Evolutionary conservation across 2,888 invertebrate genomes (phyloP).

Genomic region (Atherix ibis): DNA sequence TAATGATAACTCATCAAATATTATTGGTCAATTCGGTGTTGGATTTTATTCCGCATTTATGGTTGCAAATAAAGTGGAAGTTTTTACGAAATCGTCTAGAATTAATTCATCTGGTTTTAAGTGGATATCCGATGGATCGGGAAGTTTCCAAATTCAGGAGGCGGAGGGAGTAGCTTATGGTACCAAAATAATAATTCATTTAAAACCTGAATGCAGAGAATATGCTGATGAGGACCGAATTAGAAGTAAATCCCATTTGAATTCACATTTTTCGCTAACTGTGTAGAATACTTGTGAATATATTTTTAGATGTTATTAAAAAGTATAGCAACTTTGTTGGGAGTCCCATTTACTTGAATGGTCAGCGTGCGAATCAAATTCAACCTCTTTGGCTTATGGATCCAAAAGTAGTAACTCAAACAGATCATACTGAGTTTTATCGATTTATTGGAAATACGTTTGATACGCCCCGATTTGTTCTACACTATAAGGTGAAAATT

Average conservation of each 20-base stretch:
- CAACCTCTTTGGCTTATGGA: constrained; percentile 91
- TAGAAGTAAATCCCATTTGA: constrained; percentile 38
- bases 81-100: constrained; percentile 61
- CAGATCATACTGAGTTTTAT: constrained; percentile 88
- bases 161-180: constrained; percentile 73
- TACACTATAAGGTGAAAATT: constrained; percentile 59
- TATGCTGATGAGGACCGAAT: constrained; percentile 77
- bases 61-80: constrained; percentile 91
- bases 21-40: constrained; percentile 96
- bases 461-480: constrained; percentile 73
- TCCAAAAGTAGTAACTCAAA: constrained; percentile 66
- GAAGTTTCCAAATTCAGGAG: constrained; percentile 76
- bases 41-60: constrained; percentile 97
- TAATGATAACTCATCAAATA: constrained; percentile 49
- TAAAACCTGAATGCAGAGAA: constrained; percentile 77
- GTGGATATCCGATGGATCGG: constrained; percentile 86
- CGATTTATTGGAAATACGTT: constrained; percentile 72
- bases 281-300: constrained; percentile 6
- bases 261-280: constrained; percentile 4
- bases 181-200: constrained; percentile 81
- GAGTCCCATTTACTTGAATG: constrained; percentile 81
- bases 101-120: constrained; percentile 53
- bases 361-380: constrained; percentile 73
- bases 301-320: constrained; percentile 58
- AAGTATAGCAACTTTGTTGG: constrained; percentile 98